Evolutionary conservation across 1,140 invertebrate species (phyloP).

Genomic region (Oedothorax gibbosus): DNA sequence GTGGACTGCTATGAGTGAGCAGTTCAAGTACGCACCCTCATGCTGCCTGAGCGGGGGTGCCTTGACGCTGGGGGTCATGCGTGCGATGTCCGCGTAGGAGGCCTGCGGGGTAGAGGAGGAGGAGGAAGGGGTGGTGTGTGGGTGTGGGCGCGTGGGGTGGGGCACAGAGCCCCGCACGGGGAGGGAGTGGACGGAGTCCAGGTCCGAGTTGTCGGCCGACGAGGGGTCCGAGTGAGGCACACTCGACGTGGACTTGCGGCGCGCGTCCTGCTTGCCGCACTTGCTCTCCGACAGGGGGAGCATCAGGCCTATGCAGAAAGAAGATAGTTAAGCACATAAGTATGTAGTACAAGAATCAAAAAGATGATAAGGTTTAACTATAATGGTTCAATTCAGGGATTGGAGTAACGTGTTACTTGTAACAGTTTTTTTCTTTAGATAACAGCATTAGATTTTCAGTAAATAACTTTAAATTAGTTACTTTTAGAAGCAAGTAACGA

Average conservation of each 20-base stretch:
- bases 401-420: too few relatives aligned
- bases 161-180: slow-evolving; percentile 74
- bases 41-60: neutral
- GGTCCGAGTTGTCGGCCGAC: slow-evolving; percentile 74
- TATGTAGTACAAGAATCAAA: too few relatives aligned
- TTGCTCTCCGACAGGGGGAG: slow-evolving; percentile 43
- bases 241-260: slow-evolving; percentile 73
- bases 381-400: neutral
- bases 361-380: too few relatives aligned
- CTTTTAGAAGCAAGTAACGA: too few relatives aligned
- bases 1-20: neutral
- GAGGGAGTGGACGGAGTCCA: slow-evolving; percentile 80
- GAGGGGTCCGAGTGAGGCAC: slow-evolving; percentile 79
- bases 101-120: slow-evolving; percentile 74
- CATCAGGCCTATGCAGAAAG: slow-evolving; percentile 51
- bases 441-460: too few relatives aligned
- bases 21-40: slow-evolving; percentile 4
- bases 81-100: slow-evolving; percentile 81
- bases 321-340: too few relatives aligned
- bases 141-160: slow-evolving; percentile 64
- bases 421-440: too few relatives aligned
- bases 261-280: slow-evolving; percentile 60
- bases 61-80: slow-evolving; percentile 69
- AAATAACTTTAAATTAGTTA: too few relatives aligned
- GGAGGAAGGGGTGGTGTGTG: slow-evolving; percentile 65